Conservation (phyloP, 1,140 invertebrate species). For the Neodiprion virginianus region DNA sequence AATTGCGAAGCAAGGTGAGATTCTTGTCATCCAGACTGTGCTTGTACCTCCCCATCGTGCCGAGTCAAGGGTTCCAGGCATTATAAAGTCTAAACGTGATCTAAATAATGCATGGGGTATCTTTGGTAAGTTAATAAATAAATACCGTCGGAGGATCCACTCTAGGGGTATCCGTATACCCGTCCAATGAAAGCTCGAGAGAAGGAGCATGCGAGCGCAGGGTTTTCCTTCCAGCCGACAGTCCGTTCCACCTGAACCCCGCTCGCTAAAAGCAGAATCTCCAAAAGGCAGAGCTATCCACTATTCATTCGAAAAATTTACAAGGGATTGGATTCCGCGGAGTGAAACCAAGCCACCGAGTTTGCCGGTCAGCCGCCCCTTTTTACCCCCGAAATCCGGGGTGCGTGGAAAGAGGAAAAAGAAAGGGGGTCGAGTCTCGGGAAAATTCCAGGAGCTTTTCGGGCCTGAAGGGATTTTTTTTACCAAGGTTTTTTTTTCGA, state of each 20-base stretch:
- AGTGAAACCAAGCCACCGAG: neutral
- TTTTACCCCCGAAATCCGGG: neutral
- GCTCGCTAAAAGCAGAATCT: neutral
- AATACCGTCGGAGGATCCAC: neutral
- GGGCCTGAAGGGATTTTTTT: neutral
- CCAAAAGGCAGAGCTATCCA: neutral
- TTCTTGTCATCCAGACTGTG: neutral
- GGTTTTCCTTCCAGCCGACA: neutral
- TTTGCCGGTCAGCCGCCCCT: neutral
- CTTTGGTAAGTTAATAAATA: slow-evolving; percentile 12
- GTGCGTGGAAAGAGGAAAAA: neutral
- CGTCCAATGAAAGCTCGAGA: too few species aligned
- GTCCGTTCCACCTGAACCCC: neutral
- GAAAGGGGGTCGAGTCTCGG: neutral
- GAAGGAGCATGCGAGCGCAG: neutral
- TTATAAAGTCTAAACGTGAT: slow-evolving; percentile 1
- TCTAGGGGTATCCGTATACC: neutral
- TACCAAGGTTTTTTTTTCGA: neutral
- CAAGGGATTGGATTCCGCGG: slow-evolving; percentile 8
- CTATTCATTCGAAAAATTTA: slow-evolving; percentile 16
- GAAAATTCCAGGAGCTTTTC: neutral
- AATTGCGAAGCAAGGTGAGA: too few species aligned
- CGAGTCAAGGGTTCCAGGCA: neutral
- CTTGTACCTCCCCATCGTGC: neutral
- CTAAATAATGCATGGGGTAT: slow-evolving; percentile 12